phyloP scores from a whole-genome alignment of 92 coral and sea anemone species.

The Chrysogorgia sp. region DNA sequence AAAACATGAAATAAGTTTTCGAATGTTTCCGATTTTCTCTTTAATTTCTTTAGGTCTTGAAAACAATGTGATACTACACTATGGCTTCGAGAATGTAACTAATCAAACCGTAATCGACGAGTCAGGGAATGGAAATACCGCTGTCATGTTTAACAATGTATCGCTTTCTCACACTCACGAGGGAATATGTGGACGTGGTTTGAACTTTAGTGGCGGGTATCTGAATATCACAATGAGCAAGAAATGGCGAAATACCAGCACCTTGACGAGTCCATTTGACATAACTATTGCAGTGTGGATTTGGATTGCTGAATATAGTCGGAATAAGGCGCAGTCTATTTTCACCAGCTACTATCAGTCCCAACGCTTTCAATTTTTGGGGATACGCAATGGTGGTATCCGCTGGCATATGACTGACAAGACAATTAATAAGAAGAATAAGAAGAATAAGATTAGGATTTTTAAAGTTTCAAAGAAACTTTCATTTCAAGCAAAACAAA shows the following conservation, averaged over 20 bases:
- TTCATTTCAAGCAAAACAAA: too few species aligned
- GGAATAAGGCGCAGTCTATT: too few species aligned
- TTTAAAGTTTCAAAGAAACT: too few species aligned
- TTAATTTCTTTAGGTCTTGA: background rate
- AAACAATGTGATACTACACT: background rate
- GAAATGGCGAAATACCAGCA: background rate
- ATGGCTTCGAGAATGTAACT: background rate
- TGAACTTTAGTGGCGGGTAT: background rate
- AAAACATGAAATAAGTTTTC: too few species aligned
- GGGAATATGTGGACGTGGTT: background rate
- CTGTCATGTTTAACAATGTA: background rate
- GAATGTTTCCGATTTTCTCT: too few species aligned
- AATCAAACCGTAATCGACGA: background rate
- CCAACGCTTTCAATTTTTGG: too few species aligned
- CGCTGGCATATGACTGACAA: background rate
- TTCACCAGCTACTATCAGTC: too few species aligned
- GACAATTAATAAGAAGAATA: background rate
- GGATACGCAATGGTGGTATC: background rate
- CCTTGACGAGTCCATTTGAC: background rate
- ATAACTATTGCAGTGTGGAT: constrained; percentile 1
- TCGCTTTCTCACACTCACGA: background rate
- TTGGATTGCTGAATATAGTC: too few species aligned
- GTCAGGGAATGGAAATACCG: background rate
- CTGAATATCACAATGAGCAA: background rate
- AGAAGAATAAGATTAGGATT: background rate